Conservation (phyloP, 2,797 vertebrate species). For the Mormyrops boulengeri region DNA sequence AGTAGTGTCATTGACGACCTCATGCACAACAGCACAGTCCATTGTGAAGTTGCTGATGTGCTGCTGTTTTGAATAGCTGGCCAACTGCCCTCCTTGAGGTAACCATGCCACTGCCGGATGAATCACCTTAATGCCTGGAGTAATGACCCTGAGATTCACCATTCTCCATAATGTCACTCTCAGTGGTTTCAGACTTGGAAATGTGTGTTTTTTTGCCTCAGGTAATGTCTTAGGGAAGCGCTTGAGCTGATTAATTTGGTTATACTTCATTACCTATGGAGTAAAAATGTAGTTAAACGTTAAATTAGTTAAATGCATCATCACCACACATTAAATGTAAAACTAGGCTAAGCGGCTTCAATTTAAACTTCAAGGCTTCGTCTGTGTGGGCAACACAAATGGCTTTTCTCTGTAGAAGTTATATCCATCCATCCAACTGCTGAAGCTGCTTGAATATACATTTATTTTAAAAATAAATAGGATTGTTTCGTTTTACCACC, state of each 20-base stretch:
- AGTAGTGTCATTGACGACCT: slow-evolving; percentile 22
- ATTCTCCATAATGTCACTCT: not conserved
- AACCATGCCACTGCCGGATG: not conserved
- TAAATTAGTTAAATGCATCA: not conserved
- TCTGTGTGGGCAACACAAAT: not conserved
- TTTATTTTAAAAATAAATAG: not conserved
- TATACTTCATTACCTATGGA: slow-evolving; percentile 1
- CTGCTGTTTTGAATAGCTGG: not conserved
- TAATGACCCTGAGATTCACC: not conserved
- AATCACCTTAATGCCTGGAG: not conserved
- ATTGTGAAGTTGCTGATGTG: slow-evolving; percentile 8
- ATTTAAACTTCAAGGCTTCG: not conserved
- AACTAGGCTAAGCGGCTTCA: not conserved
- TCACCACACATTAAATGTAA: not conserved
- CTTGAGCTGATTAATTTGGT: not conserved
- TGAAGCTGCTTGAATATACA: not conserved
- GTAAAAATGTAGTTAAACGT: not conserved
- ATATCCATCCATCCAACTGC: not conserved
- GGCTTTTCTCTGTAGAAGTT: not conserved
- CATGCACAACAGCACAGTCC: slow-evolving; percentile 30
- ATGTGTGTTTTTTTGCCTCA: not conserved
- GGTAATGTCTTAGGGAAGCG: too few species aligned
- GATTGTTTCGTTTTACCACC: not conserved
- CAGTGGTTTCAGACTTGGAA: not conserved
- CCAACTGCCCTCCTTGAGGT: not conserved